Conservation (phyloP, 2,888 invertebrate genomes). For the Margaritifera margaritifera region DNA sequence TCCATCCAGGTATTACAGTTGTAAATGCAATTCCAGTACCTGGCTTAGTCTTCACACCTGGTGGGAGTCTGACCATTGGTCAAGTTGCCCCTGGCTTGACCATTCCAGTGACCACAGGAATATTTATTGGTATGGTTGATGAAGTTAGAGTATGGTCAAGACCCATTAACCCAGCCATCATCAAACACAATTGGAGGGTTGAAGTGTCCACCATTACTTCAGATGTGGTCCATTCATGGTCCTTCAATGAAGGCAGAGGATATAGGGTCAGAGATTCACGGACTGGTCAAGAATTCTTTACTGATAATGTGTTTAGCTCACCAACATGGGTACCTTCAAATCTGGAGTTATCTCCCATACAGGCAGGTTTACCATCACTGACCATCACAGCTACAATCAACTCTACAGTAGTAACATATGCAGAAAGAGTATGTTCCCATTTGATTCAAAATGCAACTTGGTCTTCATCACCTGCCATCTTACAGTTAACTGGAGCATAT, state of each 20-base stretch:
- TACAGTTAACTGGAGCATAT: constrained; percentile 16
- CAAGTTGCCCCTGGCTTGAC: constrained; percentile 33
- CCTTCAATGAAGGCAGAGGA: constrained; percentile 50
- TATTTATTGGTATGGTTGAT: constrained; percentile 48
- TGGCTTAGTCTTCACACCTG: constrained; percentile 30
- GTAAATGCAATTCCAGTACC: constrained; percentile 40
- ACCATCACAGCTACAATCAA: constrained; percentile 5
- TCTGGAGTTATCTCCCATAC: constrained; percentile 31
- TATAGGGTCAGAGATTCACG: constrained; percentile 31
- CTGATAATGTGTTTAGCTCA: constrained; percentile 25
- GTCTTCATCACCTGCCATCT: too few species aligned
- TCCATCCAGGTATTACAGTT: constrained; percentile 26
- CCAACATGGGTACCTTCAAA: constrained; percentile 51
- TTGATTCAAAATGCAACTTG: too few species aligned
- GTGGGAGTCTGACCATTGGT: constrained; percentile 51
- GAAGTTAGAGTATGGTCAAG: constrained; percentile 55
- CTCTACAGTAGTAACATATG: too few species aligned
- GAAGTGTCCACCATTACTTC: constrained; percentile 35
- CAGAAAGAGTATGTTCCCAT: too few species aligned
- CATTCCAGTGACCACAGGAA: constrained; percentile 28
- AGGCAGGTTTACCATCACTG: constrained; percentile 13
- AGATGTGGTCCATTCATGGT: constrained; percentile 49
- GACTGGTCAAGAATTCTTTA: constrained; percentile 37
- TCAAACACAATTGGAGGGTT: constrained; percentile 42
- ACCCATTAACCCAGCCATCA: constrained; percentile 51